Evolutionary conservation across 2,888 invertebrate genomes (phyloP), one percentile per base, ranked within the genome.

Genomic region (Pherbina coryleti): DNA sequence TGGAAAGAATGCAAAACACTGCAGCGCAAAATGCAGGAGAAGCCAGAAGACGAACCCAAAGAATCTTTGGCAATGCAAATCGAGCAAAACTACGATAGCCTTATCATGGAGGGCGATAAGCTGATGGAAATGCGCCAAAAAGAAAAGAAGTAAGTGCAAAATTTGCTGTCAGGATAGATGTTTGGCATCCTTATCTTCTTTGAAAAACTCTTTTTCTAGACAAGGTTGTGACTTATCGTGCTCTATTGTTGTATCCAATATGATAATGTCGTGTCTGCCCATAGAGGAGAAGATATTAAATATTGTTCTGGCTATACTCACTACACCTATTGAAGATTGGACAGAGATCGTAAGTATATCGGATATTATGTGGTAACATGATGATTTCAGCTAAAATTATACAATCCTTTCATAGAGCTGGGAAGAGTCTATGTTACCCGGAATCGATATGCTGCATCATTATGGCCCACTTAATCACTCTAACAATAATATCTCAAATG

Each of bases 1-100:
- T 89, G 90, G 89, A 86, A 85, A 83, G 89, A 89, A 81, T 89
- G 89, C 79, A 90, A 89, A 79, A 84, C 85, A 51, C 84, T 89
- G 22, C 89, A 89, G 79, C 85, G 87, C 7, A 85, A 88, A 55
- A 82, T 89, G 3, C 89, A 89, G 80, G 87, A 88, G 71, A 88
- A 88, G 78, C 82, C 84, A 7, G 90, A 88, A 67, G 84, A 85
- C 69, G 89, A 89, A 25, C 86, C 87, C 25, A 88, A 86, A 55
- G 89, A 89, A 82, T 82, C 88, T 2, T 80, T 89, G 60, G 84
- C 86, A 70, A 86, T 89, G 89, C 84, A 90, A 84, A 89, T 89
- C 60, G 89, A 90, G 80, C 86, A 87, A 60, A 89, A 89, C 80
- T 89, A 90, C 69, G 90, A 89, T 83, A 88, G 88, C 73, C 81